phyloP scores from a whole-genome alignment of 2,888 invertebrate genomes.

The Andricus quercusramuli region DNA sequence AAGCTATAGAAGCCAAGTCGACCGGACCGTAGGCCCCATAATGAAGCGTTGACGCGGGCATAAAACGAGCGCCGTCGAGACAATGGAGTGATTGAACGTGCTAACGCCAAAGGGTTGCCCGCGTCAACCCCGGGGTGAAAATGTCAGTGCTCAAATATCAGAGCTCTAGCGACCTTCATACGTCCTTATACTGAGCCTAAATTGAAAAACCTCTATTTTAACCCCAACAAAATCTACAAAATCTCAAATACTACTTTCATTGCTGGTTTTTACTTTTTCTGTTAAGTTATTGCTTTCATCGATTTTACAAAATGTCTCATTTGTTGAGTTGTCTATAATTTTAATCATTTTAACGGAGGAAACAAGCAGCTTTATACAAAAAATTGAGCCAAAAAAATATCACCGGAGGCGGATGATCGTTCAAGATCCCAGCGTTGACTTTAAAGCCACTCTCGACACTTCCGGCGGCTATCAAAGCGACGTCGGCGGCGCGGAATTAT shows the following conservation, averaged over 20 bases:
- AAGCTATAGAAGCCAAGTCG: constrained; percentile 71
- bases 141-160: constrained; percentile 75
- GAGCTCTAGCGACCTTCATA: constrained; percentile 52
- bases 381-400: neutral
- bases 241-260: neutral
- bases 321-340: neutral
- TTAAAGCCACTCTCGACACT: constrained; percentile 50
- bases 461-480: constrained; percentile 53
- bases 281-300: neutral
- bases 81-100: constrained; percentile 76
- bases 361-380: neutral
- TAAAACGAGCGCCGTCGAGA: constrained; percentile 75
- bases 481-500: constrained; percentile 51
- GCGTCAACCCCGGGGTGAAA: constrained; percentile 76
- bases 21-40: constrained; percentile 71
- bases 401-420: constrained; percentile 39
- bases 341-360: too few relatives aligned
- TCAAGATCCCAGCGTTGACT: constrained; percentile 37
- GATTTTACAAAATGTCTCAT: neutral
- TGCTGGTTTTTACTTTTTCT: neutral
- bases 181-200: constrained; percentile 29
- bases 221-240: neutral
- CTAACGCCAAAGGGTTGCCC: constrained; percentile 75
- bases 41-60: constrained; percentile 77
- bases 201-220: constrained; percentile 16